phyloP scores from a whole-genome alignment of 2,888 invertebrate genomes.

The Pseudolycoriella hygida region DNA sequence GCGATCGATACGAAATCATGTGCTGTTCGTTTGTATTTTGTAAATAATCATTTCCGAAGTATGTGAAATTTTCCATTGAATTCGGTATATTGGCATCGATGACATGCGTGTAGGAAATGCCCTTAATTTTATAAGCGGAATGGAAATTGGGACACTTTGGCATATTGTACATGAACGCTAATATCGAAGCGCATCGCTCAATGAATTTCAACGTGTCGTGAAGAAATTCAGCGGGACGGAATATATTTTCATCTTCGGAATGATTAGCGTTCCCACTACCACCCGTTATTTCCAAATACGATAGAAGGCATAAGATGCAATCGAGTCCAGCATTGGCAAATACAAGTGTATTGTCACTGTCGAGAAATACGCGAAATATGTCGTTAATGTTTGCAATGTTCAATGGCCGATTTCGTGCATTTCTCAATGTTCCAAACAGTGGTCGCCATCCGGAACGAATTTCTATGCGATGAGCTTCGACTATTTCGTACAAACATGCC shows the following conservation, averaged over 20 bases:
- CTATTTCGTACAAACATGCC: slow-evolving; percentile 87
- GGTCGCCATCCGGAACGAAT: slow-evolving; percentile 94
- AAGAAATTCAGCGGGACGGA: slow-evolving; percentile 29
- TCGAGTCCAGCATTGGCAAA: slow-evolving; percentile 90
- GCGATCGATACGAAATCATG: slow-evolving; percentile 32
- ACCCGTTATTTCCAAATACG: slow-evolving; percentile 35
- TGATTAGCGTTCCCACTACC: slow-evolving; percentile 55
- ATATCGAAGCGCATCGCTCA: slow-evolving; percentile 68
- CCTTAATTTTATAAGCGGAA: slow-evolving; percentile 67
- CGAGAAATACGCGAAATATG: slow-evolving; percentile 85
- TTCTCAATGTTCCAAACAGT: slow-evolving; percentile 80
- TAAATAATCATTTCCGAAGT: slow-evolving; percentile 42
- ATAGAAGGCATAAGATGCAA: slow-evolving; percentile 76
- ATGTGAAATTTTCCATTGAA: slow-evolving; percentile 44
- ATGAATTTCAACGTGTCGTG: slow-evolving; percentile 70
- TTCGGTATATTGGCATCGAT: slow-evolving; percentile 76
- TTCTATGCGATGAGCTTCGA: slow-evolving; percentile 83
- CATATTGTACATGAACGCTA: slow-evolving; percentile 87
- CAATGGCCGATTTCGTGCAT: slow-evolving; percentile 50
- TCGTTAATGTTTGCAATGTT: slow-evolving; percentile 56
- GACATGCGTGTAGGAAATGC: slow-evolving; percentile 56
- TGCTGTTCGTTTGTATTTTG: slow-evolving; percentile 45
- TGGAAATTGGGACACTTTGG: slow-evolving; percentile 87
- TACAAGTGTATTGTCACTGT: slow-evolving; percentile 81
- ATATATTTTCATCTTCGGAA: slow-evolving; percentile 40